Evolutionary conservation across 1,140 invertebrate genomes (phyloP), one percentile per base, ranked within the genome.

Genomic region (Diuraphis noxia): DNA sequence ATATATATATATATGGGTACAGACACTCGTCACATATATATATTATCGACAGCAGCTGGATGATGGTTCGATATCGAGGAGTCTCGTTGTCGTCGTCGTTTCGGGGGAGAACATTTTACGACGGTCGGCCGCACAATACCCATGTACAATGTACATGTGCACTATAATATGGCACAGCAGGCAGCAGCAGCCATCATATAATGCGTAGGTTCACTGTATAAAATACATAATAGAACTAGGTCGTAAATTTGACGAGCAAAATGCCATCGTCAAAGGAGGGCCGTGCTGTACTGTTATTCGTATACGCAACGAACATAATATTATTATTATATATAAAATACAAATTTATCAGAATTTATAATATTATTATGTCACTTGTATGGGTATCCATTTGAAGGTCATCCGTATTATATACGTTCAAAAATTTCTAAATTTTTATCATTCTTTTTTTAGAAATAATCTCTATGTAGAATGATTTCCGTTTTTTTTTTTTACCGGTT

Each of bases 161-260:
- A 81, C 79, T 79, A 79, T 40, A 81, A 25, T 81, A 81, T 41
- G 81, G 25, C 36, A 9, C 79, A 38, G 79, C 36, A 38, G 79
- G n/a, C 77, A 36, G 72, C 77, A 38, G 77, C 77, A 79, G 34
- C 77, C 34, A n/a, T 9, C 40, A 41, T 84, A 85, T 84, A 85
- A 46, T 43, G 82, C n/a, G n/a, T 23, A 46, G 21, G 41, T 46
- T 46, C 41, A 23, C 25, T 46, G 0, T 85, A n/a, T 46, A 46
- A 46, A n/a, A 85, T 46, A 23, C 46, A 46, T 43, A 25, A 82
- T 40, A 46, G 41, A 21, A 46, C 82, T n/a, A n/a, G 43, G n/a
- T 86, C 84, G 84, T 86, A 86, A 86, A 86, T 86, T 86, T 49
- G 84, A 86, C 84, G 84, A 49, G 43, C 34, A 34, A 49, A 86